A percentile compares a stretch with the other conserved stretches of the same genome.
Conservation (phyloP, 2,113 vertebrate species). For the Phylloscopus trochiloides region DNA sequence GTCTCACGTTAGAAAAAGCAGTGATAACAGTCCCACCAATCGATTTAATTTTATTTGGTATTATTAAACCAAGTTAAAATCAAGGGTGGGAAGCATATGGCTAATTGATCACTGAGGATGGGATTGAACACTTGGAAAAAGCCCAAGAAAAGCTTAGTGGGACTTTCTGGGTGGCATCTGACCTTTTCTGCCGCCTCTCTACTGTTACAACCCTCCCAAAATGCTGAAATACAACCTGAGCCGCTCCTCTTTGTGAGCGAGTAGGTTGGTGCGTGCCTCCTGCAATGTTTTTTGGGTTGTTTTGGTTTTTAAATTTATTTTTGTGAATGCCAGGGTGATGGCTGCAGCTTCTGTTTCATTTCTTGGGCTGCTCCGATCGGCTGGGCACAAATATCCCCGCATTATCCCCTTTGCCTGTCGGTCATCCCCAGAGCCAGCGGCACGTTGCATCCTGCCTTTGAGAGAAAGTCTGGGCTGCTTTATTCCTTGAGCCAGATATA, state of each 20-base stretch:
- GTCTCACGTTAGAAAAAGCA: neutral
- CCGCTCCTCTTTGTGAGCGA: neutral
- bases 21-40: neutral
- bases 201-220: neutral
- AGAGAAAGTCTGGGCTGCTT: neutral
- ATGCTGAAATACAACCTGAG: neutral
- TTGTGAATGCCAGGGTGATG: neutral
- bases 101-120: neutral
- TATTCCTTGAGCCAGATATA: neutral
- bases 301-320: neutral
- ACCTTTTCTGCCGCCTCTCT: neutral
- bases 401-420: fast-evolving
- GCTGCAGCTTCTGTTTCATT: neutral
- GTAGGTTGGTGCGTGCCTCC: neutral
- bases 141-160: neutral
- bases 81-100: neutral
- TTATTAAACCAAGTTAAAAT: neutral
- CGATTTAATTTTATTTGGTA: neutral
- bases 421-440: fast-evolving
- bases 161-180: neutral
- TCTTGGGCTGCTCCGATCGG: neutral
- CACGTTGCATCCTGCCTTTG: fast-evolving
- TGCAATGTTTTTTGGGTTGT: neutral
- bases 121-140: neutral
- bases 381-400: fast-evolving